phyloP scores from a whole-genome alignment of 2,797 vertebrate genomes.

The Odontamblyopus lacepedii region DNA sequence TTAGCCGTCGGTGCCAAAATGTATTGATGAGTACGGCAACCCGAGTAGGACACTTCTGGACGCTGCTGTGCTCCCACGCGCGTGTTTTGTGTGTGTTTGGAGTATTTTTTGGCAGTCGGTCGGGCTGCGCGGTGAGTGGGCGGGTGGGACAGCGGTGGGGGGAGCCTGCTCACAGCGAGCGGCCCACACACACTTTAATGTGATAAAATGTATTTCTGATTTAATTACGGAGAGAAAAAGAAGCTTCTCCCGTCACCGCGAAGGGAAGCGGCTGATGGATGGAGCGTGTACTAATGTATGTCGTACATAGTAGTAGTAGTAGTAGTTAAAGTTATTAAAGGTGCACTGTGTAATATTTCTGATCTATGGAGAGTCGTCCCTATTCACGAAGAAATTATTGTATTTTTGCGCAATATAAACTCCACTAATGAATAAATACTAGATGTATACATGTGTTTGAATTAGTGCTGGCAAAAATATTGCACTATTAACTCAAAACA shows the following conservation, averaged over 20 bases:
- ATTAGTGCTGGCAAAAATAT: too few species aligned
- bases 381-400: too few species aligned
- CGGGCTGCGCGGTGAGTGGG: slow-evolving; percentile 63
- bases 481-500: too few species aligned
- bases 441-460: too few species aligned
- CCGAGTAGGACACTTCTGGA: slow-evolving; percentile 64
- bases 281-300: neutral
- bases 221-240: neutral
- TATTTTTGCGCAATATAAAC: too few species aligned
- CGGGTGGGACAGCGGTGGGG: slow-evolving; percentile 47
- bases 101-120: slow-evolving; percentile 56
- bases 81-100: slow-evolving; percentile 30
- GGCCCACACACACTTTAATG: slow-evolving; percentile 67
- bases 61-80: slow-evolving; percentile 68
- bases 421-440: too few species aligned
- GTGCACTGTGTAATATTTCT: too few species aligned
- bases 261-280: slow-evolving; percentile 49
- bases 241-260: slow-evolving; percentile 41
- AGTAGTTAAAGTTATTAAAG: neutral
- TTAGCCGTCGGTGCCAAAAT: slow-evolving; percentile 51
- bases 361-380: too few species aligned
- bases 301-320: neutral
- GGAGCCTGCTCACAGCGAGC: slow-evolving; percentile 45
- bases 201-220: slow-evolving; percentile 18
- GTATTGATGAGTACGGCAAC: slow-evolving; percentile 53